Base-by-base conservation (phyloP, 2,113 vertebrate species). In the Chaetura pelagica region DNA sequence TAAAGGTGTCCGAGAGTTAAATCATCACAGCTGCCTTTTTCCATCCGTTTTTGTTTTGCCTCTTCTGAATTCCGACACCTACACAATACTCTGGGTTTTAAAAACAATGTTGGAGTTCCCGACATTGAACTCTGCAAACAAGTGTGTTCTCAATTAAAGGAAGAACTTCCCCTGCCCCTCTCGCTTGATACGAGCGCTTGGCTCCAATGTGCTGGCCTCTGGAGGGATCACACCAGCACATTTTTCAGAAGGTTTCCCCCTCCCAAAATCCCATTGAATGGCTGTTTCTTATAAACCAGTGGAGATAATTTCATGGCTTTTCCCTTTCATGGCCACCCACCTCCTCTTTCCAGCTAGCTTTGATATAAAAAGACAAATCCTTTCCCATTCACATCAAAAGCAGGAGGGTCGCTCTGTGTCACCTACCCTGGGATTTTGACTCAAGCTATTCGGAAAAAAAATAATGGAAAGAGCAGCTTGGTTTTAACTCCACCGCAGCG, bases 141-240 rank as follows among this genome's bases (percentile, higher is more conserved):
- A 97, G 95, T 90, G 92, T 96, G 96, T 96, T 97, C 96, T 96
- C 96, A 97, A 96, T 97, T 97, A 97, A 93, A 90, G 16, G 90
- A 83, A 93, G 94, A 93, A 96, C 95, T 94, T 80, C 84, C 90
- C 67, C 75, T 94, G 82, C 90, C 89, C 66, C 84, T 91, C 67
- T 51, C 66, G 2, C 89, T 87, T 29, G 78, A 71, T 91, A 85
- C 2, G 23, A 93, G 87, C 3, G 2, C 87, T 95, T 95, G 87
- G 93, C 94, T 96, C 92, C 69, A 51, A 91, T 67, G 87, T 73
- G 85, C 75, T 29, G 94, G 95, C 82, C 96, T 94, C 93, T 49
- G 58, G 95, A 96, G 94, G 90, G 94, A 95, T 95, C 96, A 81
- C 93, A 89, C 83, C 12, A 95, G 94, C 93, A 93, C 92, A 89